Evolutionary conservation across 1,140 invertebrate genomes (phyloP).

Genomic region (Zaprionus ornatus): DNA sequence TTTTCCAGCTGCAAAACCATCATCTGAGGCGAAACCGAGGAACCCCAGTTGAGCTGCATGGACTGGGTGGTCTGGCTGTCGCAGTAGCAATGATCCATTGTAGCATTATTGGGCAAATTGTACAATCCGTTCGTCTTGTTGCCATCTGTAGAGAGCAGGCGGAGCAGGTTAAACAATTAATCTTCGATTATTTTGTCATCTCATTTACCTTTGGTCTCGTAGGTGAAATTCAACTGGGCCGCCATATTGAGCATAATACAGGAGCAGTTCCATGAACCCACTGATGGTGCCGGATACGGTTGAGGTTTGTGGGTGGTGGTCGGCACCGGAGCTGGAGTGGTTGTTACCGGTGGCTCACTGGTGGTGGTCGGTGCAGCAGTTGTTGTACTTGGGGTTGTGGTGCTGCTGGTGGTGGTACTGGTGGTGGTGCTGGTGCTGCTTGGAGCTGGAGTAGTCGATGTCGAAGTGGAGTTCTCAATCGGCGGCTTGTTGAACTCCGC

Average conservation of each 20-base stretch:
- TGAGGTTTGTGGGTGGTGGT: slow-evolving; percentile 66
- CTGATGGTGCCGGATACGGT: slow-evolving; percentile 84
- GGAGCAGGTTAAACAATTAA: neutral
- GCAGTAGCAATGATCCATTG: slow-evolving; percentile 57
- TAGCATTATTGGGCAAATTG: slow-evolving; percentile 67
- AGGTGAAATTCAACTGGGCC: slow-evolving; percentile 86
- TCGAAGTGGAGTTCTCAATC: slow-evolving; percentile 42
- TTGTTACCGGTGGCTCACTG: slow-evolving; percentile 46
- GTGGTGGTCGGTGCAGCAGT: slow-evolving; percentile 27
- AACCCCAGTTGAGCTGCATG: slow-evolving; percentile 71
- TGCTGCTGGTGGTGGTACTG: slow-evolving; percentile 24
- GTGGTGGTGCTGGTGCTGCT: slow-evolving; percentile 31
- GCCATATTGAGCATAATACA: slow-evolving; percentile 88
- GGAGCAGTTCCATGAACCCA: slow-evolving; percentile 85
- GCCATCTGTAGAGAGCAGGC: slow-evolving; percentile 50
- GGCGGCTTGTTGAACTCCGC: slow-evolving; percentile 19
- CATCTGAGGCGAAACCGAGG: slow-evolving; percentile 42
- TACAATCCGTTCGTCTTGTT: slow-evolving; percentile 54
- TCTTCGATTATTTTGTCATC: neutral
- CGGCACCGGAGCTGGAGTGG: slow-evolving; percentile 56
- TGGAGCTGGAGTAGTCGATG: slow-evolving; percentile 24
- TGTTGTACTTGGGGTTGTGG: slow-evolving; percentile 35
- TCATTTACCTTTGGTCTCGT: slow-evolving; percentile 81
- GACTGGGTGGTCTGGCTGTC: slow-evolving; percentile 47
- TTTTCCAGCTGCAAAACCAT: slow-evolving; percentile 60